Conservation (phyloP, 2,113 vertebrate genomes). For the Polyodon spathula region DNA sequence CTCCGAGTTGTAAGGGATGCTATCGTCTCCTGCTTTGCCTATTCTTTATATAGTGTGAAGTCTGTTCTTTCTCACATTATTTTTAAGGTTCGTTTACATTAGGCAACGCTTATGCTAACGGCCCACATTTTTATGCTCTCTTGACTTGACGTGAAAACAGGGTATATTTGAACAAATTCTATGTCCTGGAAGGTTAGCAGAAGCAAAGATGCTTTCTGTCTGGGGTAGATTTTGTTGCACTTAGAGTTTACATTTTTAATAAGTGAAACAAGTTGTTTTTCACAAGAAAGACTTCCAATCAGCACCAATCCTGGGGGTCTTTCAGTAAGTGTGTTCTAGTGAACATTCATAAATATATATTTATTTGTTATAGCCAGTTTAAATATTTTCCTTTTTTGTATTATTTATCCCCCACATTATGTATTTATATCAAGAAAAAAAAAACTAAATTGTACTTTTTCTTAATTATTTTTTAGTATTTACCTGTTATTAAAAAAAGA, state of each 20-base stretch:
- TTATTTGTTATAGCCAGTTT: constrained; percentile 98
- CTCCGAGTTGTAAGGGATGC: constrained; percentile 19
- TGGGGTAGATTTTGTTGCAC: constrained; percentile 91
- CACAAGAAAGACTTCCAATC: constrained; percentile 69
- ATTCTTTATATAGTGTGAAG: constrained; percentile 11
- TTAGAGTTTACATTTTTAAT: constrained; percentile 99
- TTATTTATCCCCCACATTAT: constrained; percentile 90
- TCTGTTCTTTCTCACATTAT: constrained; percentile 25
- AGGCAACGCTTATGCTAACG: constrained; percentile 48
- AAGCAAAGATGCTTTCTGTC: constrained; percentile 54
- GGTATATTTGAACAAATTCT: constrained; percentile 97
- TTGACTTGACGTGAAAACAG: constrained; percentile 96
- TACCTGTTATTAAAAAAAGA: constrained; percentile 76
- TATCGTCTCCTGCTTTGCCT: constrained; percentile 16
- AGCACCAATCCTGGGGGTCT: constrained; percentile 51
- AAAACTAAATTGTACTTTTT: constrained; percentile 76
- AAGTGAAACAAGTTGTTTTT: constrained; percentile 52
- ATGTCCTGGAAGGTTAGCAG: constrained; percentile 67
- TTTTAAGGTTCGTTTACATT: constrained; percentile 44
- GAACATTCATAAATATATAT: constrained; percentile 98
- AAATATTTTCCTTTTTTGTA: constrained; percentile 78
- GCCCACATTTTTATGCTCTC: constrained; percentile 66
- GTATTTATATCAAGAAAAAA: constrained; percentile 92
- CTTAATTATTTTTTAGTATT: constrained; percentile 65
- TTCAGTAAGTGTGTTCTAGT: constrained; percentile 88